Percentiles rank a stretch among this genome's conserved stretches.
These are phyloP conservation scores for Forficula auricularia DNA, from an alignment of 1,140 invertebrate genomes.

Conservation along the genomic window DNA sequence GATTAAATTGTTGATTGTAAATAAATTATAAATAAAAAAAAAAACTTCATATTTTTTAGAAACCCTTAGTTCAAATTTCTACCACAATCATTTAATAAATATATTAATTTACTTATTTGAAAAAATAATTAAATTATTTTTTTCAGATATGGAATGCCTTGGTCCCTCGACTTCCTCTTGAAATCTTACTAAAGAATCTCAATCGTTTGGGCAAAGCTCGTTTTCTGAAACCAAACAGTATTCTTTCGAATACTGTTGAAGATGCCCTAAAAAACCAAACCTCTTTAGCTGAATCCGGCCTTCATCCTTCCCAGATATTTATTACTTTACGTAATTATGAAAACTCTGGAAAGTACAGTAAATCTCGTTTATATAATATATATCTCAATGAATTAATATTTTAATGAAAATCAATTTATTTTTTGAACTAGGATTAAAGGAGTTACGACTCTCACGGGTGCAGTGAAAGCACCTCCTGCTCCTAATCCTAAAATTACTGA, in stretches of 20 bases:
- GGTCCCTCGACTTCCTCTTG: conserved; percentile 36
- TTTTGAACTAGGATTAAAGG: conserved; percentile 19
- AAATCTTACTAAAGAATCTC: conserved; percentile 36
- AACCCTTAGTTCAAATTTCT: no score
- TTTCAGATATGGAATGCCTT: conserved; percentile 42
- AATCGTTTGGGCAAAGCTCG: conserved; percentile 43
- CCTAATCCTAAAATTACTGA: conserved; percentile 21
- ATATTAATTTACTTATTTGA: conserved; percentile 7
- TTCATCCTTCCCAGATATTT: conserved; percentile 40
- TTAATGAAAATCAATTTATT: no score
- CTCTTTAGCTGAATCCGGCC: conserved; percentile 26
- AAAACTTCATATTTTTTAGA: no score
- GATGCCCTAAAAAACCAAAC: conserved; percentile 26
- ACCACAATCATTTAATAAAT: no score
- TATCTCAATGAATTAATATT: no score
- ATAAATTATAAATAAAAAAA: no score
- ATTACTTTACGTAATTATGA: conserved; percentile 36
- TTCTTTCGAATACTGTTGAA: conserved; percentile 23
- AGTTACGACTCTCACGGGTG: conserved; percentile 13
- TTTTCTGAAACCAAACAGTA: conserved; percentile 29
- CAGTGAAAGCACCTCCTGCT: conserved; percentile 16
- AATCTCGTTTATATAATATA: conserved; percentile 10
- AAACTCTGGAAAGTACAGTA: conserved; percentile 32
- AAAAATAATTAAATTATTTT: conserved; percentile 5
- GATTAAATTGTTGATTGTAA: no score